phyloP scores from a whole-genome alignment of 2,888 invertebrate genomes.

The Dynastes grantii region DNA sequence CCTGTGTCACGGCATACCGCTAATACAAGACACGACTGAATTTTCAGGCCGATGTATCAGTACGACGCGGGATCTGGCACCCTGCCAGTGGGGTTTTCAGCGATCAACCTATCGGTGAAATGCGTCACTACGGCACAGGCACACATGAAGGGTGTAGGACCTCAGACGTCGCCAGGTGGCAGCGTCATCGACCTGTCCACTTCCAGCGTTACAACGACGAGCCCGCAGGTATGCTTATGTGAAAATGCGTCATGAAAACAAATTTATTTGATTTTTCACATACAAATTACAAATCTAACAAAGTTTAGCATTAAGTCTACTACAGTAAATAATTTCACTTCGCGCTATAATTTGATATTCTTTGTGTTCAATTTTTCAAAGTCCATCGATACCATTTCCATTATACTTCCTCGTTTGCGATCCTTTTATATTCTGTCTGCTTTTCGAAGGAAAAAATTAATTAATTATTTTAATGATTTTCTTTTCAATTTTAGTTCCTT shows the following conservation, averaged over 20 bases:
- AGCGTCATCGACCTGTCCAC: constrained; percentile 91
- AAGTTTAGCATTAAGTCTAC: too few species aligned
- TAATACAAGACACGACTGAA: constrained; percentile 36
- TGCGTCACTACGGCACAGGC: constrained; percentile 83
- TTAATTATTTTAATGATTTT: too few species aligned
- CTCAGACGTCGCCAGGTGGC: constrained; percentile 83
- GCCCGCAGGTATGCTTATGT: constrained; percentile 82
- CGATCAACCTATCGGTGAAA: constrained; percentile 89
- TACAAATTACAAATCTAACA: too few species aligned
- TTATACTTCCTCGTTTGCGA: too few species aligned
- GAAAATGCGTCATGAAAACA: background rate
- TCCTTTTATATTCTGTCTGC: too few species aligned
- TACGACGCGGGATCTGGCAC: constrained; percentile 83
- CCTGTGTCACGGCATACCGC: constrained; percentile 27
- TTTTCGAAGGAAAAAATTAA: too few species aligned
- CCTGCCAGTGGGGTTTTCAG: constrained; percentile 84
- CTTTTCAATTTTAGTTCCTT: too few species aligned
- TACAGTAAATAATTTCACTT: too few species aligned
- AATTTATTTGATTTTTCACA: background rate
- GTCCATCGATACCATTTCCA: too few species aligned
- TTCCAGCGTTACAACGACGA: constrained; percentile 87
- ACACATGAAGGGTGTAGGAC: constrained; percentile 76
- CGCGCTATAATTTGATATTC: too few species aligned
- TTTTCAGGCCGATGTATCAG: constrained; percentile 84
- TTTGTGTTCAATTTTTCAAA: too few species aligned